Percentiles rank a stretch among this genome's conserved stretches.
Conservation (phyloP, 35 echinoderm and acorn worm species). For the Eucidaris tribuloides region DNA sequence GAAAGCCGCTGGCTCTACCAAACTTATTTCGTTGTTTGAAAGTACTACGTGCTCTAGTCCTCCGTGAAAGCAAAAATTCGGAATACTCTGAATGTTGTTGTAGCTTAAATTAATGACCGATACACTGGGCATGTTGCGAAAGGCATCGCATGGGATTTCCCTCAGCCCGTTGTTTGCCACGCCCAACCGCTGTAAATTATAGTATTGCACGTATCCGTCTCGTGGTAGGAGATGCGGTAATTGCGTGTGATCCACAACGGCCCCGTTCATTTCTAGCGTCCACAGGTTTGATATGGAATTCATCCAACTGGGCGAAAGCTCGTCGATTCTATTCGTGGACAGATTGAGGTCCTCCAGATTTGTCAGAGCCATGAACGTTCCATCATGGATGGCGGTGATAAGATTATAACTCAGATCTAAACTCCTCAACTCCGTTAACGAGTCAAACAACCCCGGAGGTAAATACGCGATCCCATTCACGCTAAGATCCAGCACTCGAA, state of each 20-base stretch:
- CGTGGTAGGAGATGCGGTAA: neutral
- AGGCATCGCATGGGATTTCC: slow-evolving; percentile 19
- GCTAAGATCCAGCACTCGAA: slow-evolving; percentile 34
- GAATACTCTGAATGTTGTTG: slow-evolving; percentile 25
- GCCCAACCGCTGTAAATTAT: slow-evolving; percentile 12
- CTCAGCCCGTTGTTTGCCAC: slow-evolving; percentile 12
- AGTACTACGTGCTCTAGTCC: slow-evolving; percentile 9
- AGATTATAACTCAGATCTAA: slow-evolving; percentile 45
- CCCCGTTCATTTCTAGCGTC: slow-evolving; percentile 38
- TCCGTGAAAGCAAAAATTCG: slow-evolving; percentile 25
- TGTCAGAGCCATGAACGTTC: slow-evolving; percentile 11
- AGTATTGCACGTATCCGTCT: neutral
- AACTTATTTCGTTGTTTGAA: slow-evolving; percentile 8
- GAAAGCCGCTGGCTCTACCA: slow-evolving; percentile 12
- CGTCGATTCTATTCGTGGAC: slow-evolving; percentile 17
- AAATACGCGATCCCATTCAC: slow-evolving; percentile 10
- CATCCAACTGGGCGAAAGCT: slow-evolving; percentile 30
- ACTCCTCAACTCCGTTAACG: slow-evolving; percentile 6
- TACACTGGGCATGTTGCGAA: slow-evolving; percentile 10
- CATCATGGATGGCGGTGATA: neutral
- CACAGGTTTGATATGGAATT: slow-evolving; percentile 26
- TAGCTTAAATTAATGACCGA: slow-evolving; percentile 24
- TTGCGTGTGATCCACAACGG: neutral
- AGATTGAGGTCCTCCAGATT: slow-evolving; percentile 38
- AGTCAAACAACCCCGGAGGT: slow-evolving; percentile 20